These are phyloP conservation scores for Opisthocomus hoazin DNA, from an alignment of 2,113 vertebrate species.

Conservation along the genomic window DNA sequence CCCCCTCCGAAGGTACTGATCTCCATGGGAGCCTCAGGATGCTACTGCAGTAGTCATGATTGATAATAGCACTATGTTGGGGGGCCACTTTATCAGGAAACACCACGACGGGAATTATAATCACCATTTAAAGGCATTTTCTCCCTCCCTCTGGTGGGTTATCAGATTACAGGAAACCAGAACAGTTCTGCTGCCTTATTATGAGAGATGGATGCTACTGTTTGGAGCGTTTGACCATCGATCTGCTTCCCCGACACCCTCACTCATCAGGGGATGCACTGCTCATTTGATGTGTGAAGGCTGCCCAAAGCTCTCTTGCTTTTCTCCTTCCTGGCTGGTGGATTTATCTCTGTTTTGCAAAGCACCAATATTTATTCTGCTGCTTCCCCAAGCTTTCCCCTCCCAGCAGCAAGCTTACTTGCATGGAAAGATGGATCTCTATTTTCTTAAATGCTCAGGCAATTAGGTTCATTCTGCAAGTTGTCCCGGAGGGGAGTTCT, in stretches of 20 bases:
- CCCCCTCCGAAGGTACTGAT: neutral
- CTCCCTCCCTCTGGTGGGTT: neutral
- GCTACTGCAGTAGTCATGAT: neutral
- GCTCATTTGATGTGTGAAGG: neutral
- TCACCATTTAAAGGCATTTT: constrained; percentile 24
- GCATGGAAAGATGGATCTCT: neutral
- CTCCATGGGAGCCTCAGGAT: neutral
- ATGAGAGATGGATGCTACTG: constrained; percentile 35
- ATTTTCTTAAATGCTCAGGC: constrained; percentile 8
- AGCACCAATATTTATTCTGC: neutral
- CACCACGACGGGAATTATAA: neutral
- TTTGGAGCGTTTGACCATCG: neutral
- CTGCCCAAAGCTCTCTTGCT: neutral
- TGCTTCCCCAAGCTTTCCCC: neutral
- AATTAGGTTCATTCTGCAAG: neutral
- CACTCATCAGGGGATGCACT: neutral
- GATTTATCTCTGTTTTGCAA: neutral
- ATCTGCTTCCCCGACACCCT: neutral
- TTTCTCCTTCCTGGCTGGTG: neutral
- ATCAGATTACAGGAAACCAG: constrained; percentile 29
- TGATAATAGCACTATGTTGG: neutral
- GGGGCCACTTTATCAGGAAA: neutral
- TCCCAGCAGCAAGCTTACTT: neutral
- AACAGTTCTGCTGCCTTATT: constrained; percentile 23
- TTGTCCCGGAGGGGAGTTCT: neutral